These are phyloP conservation scores for Reinhardtius hippoglossoides DNA, from an alignment of 2,113 vertebrate genomes.

Conservation along the genomic window DNA sequence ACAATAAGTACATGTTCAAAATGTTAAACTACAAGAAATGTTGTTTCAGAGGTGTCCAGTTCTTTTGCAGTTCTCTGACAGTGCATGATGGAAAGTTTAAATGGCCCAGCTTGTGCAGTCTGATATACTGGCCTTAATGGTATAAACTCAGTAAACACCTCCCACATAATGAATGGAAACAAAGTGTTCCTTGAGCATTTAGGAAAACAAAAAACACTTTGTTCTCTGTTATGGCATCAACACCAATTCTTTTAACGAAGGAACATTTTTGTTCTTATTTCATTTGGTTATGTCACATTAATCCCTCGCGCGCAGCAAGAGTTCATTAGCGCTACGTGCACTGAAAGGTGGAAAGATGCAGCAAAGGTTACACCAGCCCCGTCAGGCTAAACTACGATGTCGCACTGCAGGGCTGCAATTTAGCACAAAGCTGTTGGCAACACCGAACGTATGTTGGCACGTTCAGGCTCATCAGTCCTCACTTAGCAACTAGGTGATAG, in stretches of 20 bases:
- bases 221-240: slow-evolving; percentile 18
- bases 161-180: slow-evolving; percentile 46
- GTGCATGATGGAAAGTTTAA: slow-evolving; percentile 18
- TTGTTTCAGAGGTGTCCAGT: not conserved
- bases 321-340: slow-evolving; percentile 34
- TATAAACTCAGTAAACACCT: slow-evolving; percentile 50
- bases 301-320: slow-evolving; percentile 17
- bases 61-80: not conserved
- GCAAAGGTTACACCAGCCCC: slow-evolving; percentile 29
- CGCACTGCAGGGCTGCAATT: slow-evolving; percentile 45
- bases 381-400: slow-evolving; percentile 24
- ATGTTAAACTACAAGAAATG: not conserved
- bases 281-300: slow-evolving; percentile 36
- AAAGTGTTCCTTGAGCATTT: slow-evolving; percentile 37
- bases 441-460: slow-evolving; percentile 46
- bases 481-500: slow-evolving; percentile 46
- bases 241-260: slow-evolving; percentile 38
- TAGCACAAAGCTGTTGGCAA: slow-evolving; percentile 44
- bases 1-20: not conserved
- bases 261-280: slow-evolving; percentile 6
- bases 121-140: slow-evolving; percentile 23
- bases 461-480: slow-evolving; percentile 48
- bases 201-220: slow-evolving; percentile 36
- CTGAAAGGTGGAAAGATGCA: slow-evolving; percentile 21
- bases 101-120: slow-evolving; percentile 7